A percentile compares a stretch with the other conserved stretches of the same genome.
These are phyloP conservation scores for Ochropacha duplaris DNA, from an alignment of 2,888 invertebrate species.

Conservation along the genomic window DNA sequence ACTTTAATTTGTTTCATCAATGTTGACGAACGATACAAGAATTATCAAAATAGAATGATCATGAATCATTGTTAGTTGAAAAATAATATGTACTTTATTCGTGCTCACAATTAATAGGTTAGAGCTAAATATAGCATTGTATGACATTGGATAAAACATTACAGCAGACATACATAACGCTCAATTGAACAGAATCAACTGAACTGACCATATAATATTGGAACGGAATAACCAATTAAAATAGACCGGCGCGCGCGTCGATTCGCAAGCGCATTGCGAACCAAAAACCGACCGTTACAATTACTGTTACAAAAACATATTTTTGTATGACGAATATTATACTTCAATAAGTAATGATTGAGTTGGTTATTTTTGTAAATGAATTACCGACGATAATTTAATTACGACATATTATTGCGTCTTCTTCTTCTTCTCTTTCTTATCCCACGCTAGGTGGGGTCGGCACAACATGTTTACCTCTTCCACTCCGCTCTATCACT, in stretches of 20 bases:
- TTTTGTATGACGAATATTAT: slow-evolving; percentile 23
- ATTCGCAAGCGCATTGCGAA: slow-evolving; percentile 34
- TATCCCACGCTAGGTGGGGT: no score
- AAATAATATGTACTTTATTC: neutral
- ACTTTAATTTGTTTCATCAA: no score
- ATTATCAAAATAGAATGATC: no score
- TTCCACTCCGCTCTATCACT: no score
- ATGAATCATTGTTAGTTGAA: neutral
- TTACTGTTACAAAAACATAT: slow-evolving; percentile 46
- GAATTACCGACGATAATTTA: no score
- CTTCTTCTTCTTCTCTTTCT: neutral
- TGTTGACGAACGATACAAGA: no score
- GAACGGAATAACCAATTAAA: slow-evolving; percentile 53
- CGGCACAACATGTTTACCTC: no score
- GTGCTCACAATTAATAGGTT: neutral
- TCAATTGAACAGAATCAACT: slow-evolving; percentile 22
- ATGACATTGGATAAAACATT: neutral
- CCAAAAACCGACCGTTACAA: slow-evolving; percentile 49
- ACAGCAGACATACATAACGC: neutral
- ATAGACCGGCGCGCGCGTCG: slow-evolving; percentile 14
- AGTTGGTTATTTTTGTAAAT: no score
- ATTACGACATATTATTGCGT: neutral
- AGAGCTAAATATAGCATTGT: neutral
- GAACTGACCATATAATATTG: slow-evolving; percentile 30
- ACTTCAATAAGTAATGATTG: neutral